Conservation (phyloP, 2,888 invertebrate species). For the Scaptomyza parva region DNA sequence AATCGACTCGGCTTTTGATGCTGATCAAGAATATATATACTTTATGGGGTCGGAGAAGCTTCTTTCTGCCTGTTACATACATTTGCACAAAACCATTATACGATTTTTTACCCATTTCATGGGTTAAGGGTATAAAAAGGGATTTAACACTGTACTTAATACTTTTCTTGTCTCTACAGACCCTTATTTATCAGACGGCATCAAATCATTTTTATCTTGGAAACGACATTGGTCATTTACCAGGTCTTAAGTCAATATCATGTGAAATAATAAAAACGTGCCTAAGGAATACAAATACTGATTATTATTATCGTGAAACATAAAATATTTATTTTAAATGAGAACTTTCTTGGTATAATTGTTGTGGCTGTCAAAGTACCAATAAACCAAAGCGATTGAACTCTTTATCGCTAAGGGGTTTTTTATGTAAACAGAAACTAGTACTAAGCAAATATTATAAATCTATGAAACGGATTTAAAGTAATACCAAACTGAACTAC, state of each 20-base stretch:
- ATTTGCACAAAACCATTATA: no score
- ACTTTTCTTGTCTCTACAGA: no score
- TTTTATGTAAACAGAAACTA: constrained; percentile 33
- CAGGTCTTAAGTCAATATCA: neutral
- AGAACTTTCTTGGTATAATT: constrained; percentile 8
- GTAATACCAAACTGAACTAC: constrained; percentile 64
- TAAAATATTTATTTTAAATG: constrained; percentile 55
- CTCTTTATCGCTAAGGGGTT: constrained; percentile 65
- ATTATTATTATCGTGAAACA: constrained; percentile 53
- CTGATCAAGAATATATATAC: no score
- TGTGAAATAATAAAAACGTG: constrained; percentile 57
- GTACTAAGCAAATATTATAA: constrained; percentile 58
- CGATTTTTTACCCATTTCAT: no score
- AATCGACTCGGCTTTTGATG: no score
- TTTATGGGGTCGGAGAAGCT: no score
- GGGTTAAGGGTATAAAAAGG: no score
- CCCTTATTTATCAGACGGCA: no score
- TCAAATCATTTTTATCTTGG: no score
- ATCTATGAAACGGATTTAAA: constrained; percentile 43
- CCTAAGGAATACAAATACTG: constrained; percentile 38
- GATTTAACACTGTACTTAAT: no score
- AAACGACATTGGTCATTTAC: no score
- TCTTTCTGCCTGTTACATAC: no score
- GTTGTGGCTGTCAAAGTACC: constrained; percentile 25
- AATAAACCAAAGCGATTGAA: constrained; percentile 77